Conservation (phyloP, 2,113 vertebrate species). For the Nycticryphes semicollaris region DNA sequence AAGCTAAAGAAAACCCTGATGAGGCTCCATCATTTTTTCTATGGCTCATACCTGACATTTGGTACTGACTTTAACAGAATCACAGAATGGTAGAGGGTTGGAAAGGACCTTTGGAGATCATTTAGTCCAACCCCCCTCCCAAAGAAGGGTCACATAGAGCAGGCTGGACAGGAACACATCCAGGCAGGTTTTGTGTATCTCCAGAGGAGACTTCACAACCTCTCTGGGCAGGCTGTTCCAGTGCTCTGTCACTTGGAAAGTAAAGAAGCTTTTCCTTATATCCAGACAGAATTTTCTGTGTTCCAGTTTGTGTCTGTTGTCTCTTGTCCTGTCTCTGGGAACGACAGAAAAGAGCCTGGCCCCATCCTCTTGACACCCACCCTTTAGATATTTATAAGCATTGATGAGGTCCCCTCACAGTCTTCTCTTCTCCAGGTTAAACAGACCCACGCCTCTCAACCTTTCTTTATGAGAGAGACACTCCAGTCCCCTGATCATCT, state of each 20-base stretch:
- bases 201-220: not conserved
- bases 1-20: not conserved
- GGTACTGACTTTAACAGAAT: not conserved
- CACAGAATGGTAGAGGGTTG: not conserved
- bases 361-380: not conserved
- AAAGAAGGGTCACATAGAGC: not conserved
- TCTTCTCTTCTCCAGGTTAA: not conserved
- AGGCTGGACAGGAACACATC: not conserved
- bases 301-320: not conserved
- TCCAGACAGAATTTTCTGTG: not conserved
- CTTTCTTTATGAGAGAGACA: not conserved
- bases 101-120: not conserved
- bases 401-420: not conserved
- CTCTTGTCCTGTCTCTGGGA: not conserved
- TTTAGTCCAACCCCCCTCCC: not conserved
- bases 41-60: not conserved
- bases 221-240: not conserved
- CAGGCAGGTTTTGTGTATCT: not conserved
- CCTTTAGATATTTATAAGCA: not conserved
- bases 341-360: not conserved
- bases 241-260: not conserved
- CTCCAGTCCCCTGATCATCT: not conserved
- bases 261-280: not conserved
- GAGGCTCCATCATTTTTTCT: not conserved
- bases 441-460: not conserved